Percentiles rank a stretch among this genome's conserved stretches.
Conservation (phyloP, 64 coral and sea anemone genomes). For the Montipora sp. region DNA sequence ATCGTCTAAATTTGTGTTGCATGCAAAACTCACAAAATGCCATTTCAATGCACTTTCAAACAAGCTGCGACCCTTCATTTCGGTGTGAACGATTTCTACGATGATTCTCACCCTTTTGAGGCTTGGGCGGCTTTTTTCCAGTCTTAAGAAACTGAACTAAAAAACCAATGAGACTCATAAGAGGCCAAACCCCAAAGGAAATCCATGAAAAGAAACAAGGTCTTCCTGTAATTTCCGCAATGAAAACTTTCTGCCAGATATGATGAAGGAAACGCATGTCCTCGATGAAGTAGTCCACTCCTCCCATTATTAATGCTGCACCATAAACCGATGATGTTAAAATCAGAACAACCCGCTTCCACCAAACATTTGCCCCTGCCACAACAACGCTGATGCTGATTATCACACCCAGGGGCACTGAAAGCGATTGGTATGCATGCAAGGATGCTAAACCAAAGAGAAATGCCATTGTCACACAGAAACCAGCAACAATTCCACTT, state of each 20-base stretch:
- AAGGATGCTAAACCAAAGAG: slow-evolving; percentile 75
- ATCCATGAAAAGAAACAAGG: slow-evolving; percentile 83
- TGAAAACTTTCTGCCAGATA: slow-evolving; percentile 60
- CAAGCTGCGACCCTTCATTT: slow-evolving; percentile 19
- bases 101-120: slow-evolving; percentile 92
- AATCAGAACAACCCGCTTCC: slow-evolving; percentile 82
- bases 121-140: slow-evolving; percentile 61
- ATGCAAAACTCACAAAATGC: neutral
- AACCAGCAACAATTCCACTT: slow-evolving; percentile 76
- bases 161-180: slow-evolving; percentile 70
- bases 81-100: slow-evolving; percentile 52
- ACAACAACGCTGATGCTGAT: slow-evolving; percentile 65
- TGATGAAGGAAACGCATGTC: slow-evolving; percentile 74
- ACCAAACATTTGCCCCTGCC: slow-evolving; percentile 84
- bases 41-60: slow-evolving; percentile 18
- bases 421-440: slow-evolving; percentile 61
- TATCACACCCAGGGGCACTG: slow-evolving; percentile 76
- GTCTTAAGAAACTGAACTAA: slow-evolving; percentile 95
- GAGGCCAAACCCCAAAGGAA: slow-evolving; percentile 73
- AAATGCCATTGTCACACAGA: slow-evolving; percentile 77
- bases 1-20: neutral
- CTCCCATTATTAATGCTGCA: slow-evolving; percentile 68
- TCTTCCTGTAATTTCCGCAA: slow-evolving; percentile 38
- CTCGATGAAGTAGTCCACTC: slow-evolving; percentile 90
- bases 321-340: slow-evolving; percentile 79